Conservation (phyloP, 2,113 vertebrate genomes). For the Austrofundulus limnaeus region DNA sequence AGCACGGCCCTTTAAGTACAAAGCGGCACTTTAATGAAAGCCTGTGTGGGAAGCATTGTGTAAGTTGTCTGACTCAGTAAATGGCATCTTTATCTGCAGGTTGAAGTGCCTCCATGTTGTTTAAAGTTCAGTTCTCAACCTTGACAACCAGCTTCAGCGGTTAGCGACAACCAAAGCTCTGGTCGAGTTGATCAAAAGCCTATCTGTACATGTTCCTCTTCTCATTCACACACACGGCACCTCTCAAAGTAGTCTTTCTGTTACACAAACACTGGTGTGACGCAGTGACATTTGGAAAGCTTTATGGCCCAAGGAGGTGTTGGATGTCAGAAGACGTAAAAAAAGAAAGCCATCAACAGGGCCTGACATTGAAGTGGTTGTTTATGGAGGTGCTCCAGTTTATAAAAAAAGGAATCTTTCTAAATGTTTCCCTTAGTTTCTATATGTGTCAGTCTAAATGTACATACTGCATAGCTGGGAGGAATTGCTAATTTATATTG, state of each 20-base stretch:
- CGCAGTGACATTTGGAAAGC: conserved; percentile 64
- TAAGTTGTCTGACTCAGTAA: conserved; percentile 24
- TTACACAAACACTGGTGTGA: conserved; percentile 45
- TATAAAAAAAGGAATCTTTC: not conserved
- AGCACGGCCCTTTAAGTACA: conserved; percentile 24
- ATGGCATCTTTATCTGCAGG: conserved; percentile 21
- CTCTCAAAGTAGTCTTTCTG: conserved; percentile 27
- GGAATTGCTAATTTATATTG: not conserved
- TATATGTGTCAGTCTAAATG: conserved; percentile 16
- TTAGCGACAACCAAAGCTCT: conserved; percentile 10
- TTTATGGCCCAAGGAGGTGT: conserved; percentile 44
- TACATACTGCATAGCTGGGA: not conserved
- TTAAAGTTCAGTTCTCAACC: conserved; percentile 40
- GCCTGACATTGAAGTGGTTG: conserved; percentile 1
- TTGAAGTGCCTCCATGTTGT: conserved; percentile 33
- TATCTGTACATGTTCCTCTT: not conserved
- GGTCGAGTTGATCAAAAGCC: conserved; percentile 10
- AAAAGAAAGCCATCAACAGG: conserved; percentile 37
- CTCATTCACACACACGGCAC: conserved; percentile 3
- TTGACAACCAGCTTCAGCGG: conserved; percentile 18
- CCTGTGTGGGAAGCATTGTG: conserved; percentile 37
- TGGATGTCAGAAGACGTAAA: conserved; percentile 46
- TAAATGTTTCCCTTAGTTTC: conserved; percentile 5
- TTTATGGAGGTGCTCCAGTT: conserved; percentile 4
- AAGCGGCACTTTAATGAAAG: conserved; percentile 33